These are phyloP conservation scores for Drosophila maculinotata DNA, from an alignment of 2,888 invertebrate species.

Conservation along the genomic window DNA sequence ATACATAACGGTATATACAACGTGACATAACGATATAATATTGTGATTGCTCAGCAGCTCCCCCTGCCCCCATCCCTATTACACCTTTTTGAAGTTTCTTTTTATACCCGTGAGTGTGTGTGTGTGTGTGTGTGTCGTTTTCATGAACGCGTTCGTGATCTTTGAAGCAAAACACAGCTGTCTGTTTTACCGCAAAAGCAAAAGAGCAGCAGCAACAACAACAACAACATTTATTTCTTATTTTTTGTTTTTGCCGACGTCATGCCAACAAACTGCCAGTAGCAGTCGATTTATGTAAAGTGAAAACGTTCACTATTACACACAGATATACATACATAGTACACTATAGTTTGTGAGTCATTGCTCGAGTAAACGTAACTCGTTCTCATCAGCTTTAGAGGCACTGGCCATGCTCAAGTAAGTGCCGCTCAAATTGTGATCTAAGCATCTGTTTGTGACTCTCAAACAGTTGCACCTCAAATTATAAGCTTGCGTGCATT, in stretches of 20 bases:
- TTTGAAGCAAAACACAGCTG: slow-evolving; percentile 80
- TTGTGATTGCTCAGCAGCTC: slow-evolving; percentile 59
- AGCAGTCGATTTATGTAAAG: slow-evolving; percentile 71
- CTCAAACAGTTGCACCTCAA: slow-evolving; percentile 39
- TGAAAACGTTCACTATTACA: slow-evolving; percentile 59
- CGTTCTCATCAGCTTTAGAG: slow-evolving; percentile 58
- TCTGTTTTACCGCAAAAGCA: slow-evolving; percentile 68
- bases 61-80: background rate
- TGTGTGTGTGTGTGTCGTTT: slow-evolving; percentile 50
- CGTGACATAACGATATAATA: slow-evolving; percentile 75
- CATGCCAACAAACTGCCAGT: slow-evolving; percentile 75
- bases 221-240: slow-evolving; percentile 12
- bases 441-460: slow-evolving; percentile 51
- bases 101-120: slow-evolving; percentile 23
- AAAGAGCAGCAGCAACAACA: slow-evolving; percentile 37
- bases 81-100: slow-evolving; percentile 48
- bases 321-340: slow-evolving; percentile 8
- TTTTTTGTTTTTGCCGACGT: slow-evolving; percentile 63
- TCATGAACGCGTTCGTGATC: slow-evolving; percentile 82
- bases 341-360: slow-evolving; percentile 19
- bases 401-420: slow-evolving; percentile 72
- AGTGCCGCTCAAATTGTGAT: slow-evolving; percentile 44
- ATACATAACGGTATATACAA: slow-evolving; percentile 61
- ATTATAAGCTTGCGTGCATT: slow-evolving; percentile 38
- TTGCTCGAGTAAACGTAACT: slow-evolving; percentile 36